Conservation (phyloP, 1,140 invertebrate species). For the Cydia strobilella region DNA sequence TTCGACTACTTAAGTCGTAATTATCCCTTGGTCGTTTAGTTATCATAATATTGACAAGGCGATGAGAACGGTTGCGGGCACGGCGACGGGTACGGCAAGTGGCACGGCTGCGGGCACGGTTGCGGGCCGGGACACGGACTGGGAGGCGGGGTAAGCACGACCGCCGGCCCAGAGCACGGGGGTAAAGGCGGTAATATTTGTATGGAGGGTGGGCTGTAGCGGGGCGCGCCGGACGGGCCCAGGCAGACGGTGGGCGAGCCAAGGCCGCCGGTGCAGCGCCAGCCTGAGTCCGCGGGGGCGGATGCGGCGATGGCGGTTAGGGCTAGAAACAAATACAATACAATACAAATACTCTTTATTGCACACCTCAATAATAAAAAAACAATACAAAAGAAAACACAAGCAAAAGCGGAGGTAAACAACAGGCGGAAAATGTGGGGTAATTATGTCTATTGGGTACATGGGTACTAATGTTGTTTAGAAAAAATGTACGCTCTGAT, state of each 20-base stretch:
- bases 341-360: no score
- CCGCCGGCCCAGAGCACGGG: not conserved
- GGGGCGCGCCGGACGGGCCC: not conserved
- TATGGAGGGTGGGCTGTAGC: not conserved
- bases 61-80: conserved; percentile 16
- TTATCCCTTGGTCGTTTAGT: not conserved
- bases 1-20: no score
- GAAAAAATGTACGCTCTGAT: no score
- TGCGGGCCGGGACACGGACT: conserved; percentile 28
- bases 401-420: no score
- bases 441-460: not conserved
- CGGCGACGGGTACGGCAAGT: not conserved
- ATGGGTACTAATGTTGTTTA: no score
- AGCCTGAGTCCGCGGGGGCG: not conserved
- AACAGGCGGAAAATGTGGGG: not conserved
- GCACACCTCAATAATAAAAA: no score
- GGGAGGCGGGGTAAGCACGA: not conserved
- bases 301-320: not conserved
- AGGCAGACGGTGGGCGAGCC: not conserved
- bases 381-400: no score
- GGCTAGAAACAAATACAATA: no score
- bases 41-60: not conserved
- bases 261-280: not conserved
- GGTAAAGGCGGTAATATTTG: not conserved
- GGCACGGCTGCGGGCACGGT: conserved; percentile 23